Base-by-base conservation (phyloP, 2,797 vertebrate species). In the Anguilla pacifica region DNA sequence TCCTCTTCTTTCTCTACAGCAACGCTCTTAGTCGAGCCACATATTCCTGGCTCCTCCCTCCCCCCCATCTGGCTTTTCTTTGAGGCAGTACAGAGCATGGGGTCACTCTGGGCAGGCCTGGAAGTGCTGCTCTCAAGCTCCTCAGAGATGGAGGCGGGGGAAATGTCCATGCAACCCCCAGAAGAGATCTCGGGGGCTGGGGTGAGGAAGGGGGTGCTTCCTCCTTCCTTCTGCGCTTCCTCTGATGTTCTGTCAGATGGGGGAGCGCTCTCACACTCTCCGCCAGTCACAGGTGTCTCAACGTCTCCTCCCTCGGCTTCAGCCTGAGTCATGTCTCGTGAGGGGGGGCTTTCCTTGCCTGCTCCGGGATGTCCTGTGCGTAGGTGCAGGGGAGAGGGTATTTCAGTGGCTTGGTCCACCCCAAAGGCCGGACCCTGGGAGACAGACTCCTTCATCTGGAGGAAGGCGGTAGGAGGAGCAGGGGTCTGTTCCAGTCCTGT, bases 401-500 rank as follows among this genome's bases (percentile, higher is more conserved):
- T 74, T 70, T 85, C 70, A 81, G 39, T 13, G 22, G 43, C 74
- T 79, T 83, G 49, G 28, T 81, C 25, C 57, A 22, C 61, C 74
- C n/a, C 13, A 7, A 35, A 43, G 83, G 67, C n/a, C 17, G 46
- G 72, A 6, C 7, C 43, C 59, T 82, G 86, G 59, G 70, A 43
- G 59, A 43, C 19, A 0, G 81, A 59, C 79, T 31, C 61, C n/a
- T 46, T n/a, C 79, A 57, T 59, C 13, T 86, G 6, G 13, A 55
- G 22, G 13, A 43, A 77, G 31, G 85, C 19, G 82, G 46, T 74
- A 59, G 88, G 43, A 64, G 86, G 85, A 84, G 57, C 39, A 81
- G 49, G 85, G 35, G 82, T 59, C 49, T 84, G 84, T 86, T 53
- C 35, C 89, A 55, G 46, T 85, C 89, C 88, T 86, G 86, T 51